Percentiles rank a stretch among this genome's conserved stretches.
These are phyloP conservation scores for Sebastes taczanowskii DNA, from an alignment of 2,797 vertebrate species.

Conservation along the genomic window DNA sequence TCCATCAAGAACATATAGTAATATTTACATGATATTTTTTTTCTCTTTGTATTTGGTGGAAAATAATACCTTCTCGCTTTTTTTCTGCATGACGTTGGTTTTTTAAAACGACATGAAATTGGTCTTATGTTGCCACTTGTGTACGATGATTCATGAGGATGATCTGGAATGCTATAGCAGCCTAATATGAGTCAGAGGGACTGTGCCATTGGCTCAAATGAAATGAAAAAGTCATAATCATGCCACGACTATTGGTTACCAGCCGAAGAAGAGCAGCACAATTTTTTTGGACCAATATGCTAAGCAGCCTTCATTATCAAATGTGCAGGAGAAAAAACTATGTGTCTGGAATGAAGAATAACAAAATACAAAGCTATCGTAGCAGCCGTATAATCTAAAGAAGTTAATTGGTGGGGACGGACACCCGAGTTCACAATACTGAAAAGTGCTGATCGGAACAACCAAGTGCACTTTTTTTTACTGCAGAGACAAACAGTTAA, in stretches of 20 bases:
- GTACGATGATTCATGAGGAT: slow-evolving; percentile 26
- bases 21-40: slow-evolving; percentile 64
- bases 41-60: slow-evolving; percentile 54
- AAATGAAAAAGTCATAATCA: slow-evolving; percentile 50
- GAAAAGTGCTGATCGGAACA: slow-evolving; percentile 54
- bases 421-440: slow-evolving; percentile 55
- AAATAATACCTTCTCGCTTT: slow-evolving; percentile 59
- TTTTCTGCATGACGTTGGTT: slow-evolving; percentile 31
- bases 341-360: slow-evolving; percentile 47
- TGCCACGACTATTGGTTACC: slow-evolving; percentile 42
- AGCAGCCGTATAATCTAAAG: slow-evolving; percentile 57
- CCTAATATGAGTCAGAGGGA: slow-evolving; percentile 46
- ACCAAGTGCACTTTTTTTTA: slow-evolving; percentile 64
- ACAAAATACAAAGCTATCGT: slow-evolving; percentile 47
- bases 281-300: slow-evolving; percentile 54
- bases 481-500: slow-evolving; percentile 37
- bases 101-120: slow-evolving; percentile 32
- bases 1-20: slow-evolving; percentile 48
- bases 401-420: slow-evolving; percentile 48
- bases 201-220: slow-evolving; percentile 41
- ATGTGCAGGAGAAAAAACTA: slow-evolving; percentile 54
- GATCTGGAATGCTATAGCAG: slow-evolving; percentile 71
- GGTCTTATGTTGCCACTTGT: slow-evolving; percentile 21
- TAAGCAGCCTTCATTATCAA: slow-evolving; percentile 68
- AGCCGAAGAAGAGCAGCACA: slow-evolving; percentile 63